Evolutionary conservation across 1,140 invertebrate species (phyloP).

Genomic region (Leucophenga varia): DNA sequence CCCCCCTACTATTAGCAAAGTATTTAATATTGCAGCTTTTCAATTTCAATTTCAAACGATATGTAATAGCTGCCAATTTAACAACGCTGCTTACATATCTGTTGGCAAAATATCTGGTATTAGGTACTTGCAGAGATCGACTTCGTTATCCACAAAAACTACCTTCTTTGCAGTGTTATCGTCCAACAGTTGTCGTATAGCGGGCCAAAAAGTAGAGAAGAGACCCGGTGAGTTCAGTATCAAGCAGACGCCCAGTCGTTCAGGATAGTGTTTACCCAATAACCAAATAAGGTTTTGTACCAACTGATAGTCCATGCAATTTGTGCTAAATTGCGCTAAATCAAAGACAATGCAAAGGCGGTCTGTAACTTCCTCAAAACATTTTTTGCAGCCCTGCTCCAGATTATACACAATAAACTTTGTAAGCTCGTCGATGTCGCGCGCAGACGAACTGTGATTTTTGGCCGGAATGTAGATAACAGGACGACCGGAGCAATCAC

Average conservation of each 20-base stretch:
- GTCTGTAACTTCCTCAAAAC: slow-evolving; percentile 77
- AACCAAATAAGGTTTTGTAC: slow-evolving; percentile 77
- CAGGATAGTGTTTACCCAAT: slow-evolving; percentile 72
- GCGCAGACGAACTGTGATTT: slow-evolving; percentile 70
- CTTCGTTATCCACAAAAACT: slow-evolving; percentile 67
- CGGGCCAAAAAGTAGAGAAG: slow-evolving; percentile 73
- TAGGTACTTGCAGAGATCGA: slow-evolving; percentile 70
- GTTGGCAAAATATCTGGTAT: slow-evolving; percentile 75
- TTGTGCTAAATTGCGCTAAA: slow-evolving; percentile 69
- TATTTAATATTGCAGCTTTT: too few relatives aligned
- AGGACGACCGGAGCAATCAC: slow-evolving; percentile 70
- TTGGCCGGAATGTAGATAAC: slow-evolving; percentile 76
- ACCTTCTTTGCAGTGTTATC: slow-evolving; percentile 76
- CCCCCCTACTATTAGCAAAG: too few relatives aligned
- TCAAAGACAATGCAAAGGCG: slow-evolving; percentile 78
- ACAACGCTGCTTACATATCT: slow-evolving; percentile 64
- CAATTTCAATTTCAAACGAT: too few relatives aligned
- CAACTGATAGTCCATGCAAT: slow-evolving; percentile 76
- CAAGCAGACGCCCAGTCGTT: slow-evolving; percentile 72
- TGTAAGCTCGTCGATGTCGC: slow-evolving; percentile 72
- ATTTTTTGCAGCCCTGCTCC: slow-evolving; percentile 73
- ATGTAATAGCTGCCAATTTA: too few relatives aligned
- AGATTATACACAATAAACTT: slow-evolving; percentile 75
- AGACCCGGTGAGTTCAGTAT: slow-evolving; percentile 70
- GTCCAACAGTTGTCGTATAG: slow-evolving; percentile 74